phyloP scores from a whole-genome alignment of 2,888 invertebrate species.

The Sepiola atlantica region DNA sequence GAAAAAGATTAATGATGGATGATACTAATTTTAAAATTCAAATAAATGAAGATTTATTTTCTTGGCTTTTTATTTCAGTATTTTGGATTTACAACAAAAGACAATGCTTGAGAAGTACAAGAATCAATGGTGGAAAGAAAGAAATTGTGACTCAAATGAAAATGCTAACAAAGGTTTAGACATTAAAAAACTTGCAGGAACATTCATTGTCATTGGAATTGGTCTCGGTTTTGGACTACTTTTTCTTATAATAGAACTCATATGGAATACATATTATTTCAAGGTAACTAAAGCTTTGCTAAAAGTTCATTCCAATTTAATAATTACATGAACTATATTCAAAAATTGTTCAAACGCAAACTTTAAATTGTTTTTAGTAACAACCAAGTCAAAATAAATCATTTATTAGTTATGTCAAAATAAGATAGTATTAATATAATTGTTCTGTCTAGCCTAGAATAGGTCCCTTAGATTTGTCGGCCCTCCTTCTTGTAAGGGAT shows the following conservation, averaged over 20 bases:
- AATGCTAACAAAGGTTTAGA: conserved; percentile 54
- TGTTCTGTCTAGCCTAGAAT: no score
- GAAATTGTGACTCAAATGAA: conserved; percentile 37
- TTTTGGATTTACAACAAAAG: conserved; percentile 59
- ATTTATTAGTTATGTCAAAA: no score
- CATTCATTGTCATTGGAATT: conserved; percentile 58
- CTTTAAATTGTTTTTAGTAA: no score
- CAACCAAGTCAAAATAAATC: no score
- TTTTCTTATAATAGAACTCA: conserved; percentile 79
- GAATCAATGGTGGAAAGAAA: conserved; percentile 57
- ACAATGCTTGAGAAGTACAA: conserved; percentile 56
- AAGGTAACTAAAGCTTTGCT: neutral
- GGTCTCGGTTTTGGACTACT: conserved; percentile 56
- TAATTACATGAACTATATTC: neutral
- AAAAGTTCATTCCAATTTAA: neutral
- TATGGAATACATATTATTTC: conserved; percentile 48
- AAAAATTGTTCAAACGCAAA: no score
- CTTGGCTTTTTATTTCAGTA: conserved; percentile 52
- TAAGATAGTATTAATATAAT: no score
- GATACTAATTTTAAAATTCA: no score
- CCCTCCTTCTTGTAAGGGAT: no score
- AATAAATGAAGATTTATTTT: neutral
- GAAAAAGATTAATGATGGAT: no score
- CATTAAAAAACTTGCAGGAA: conserved; percentile 58
- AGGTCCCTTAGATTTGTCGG: no score